Evolutionary conservation across 2,888 invertebrate genomes (phyloP), one percentile per base, ranked within the genome.

Genomic region (Sminthurides aquaticus): DNA sequence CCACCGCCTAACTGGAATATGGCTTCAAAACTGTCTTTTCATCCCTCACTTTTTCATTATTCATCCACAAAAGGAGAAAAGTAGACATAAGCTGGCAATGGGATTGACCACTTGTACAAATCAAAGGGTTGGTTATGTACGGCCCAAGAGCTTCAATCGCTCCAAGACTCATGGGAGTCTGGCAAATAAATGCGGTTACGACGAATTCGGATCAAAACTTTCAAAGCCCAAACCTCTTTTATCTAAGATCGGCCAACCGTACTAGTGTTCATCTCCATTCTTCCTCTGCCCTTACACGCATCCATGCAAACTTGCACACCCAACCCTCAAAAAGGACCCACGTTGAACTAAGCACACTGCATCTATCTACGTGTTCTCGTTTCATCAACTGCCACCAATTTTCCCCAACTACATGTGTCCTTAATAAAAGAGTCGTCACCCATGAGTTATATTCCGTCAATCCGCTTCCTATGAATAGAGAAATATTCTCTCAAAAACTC

Each of bases 181-280:
- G 43, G 8, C 5, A 5, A 34, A 57, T 48, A 49, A 62, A 57
- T 62, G 62, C 52, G 52, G 58, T 57, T 59, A 64, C 61, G 67
- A 67, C 67, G 64, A 67, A 67, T 67, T 67, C 67, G 67, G 67
- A 66, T 66, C 63, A 63, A 63, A 63, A 59, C 60, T 63, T 63
- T 29, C 49, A n/a, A 60, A 62, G 60, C 62, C 61, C 54, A 34
- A 11, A 15, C 48, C 43, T 34, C 67, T 60, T 62, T 67, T 67
- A 64, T 67, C 57, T 59, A 43, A 60, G 62, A 61, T 29, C 65
- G 65, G 57, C 65, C 65, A 58, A 67, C 52, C 67, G 65, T 56
- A 25, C 18, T 20, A 20, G 52, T 18, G n/a, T 49, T 49, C 56
- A 25, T 56, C 25, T 18, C 22, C 20, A 18, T 15, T 28, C 28